Base-by-base conservation (phyloP, 2,113 vertebrate species). In the Xenopus laevis region DNA sequence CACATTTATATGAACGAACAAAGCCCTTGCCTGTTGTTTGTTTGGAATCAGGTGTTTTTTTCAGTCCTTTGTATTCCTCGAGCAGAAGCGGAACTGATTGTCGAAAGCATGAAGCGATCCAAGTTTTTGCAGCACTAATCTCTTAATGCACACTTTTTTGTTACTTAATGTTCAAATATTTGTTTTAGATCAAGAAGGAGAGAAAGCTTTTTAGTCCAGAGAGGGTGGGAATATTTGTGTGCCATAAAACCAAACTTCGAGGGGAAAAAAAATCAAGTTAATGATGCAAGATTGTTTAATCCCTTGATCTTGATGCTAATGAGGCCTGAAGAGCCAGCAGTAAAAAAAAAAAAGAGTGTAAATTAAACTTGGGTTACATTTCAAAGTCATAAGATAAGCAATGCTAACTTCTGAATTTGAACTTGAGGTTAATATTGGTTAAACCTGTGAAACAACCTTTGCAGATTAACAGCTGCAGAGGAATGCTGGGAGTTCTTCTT, bases 151-250 rank as follows among this genome's bases (percentile, higher is more conserved):
- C 53, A 50, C 50, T 45, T 70, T 27, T 40, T 60, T 69, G 30
- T 63, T 45, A 13, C n/a, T 33, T 45, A 40, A 77, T 21, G 15
- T 44, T 57, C 40, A 77, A 77, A 77, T 70, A 70, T 77, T 77
- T 77, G 50, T 63, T 70, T 70, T 46, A 57, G 33, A 21, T 45
- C 65, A 67, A 45, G 64, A 13, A 66, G 11, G 13, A 44, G 58
- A 47, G 46, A 52, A 45, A 58, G 57, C 18, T 7, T 20, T 52
- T 16, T 23, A 68, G 57, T 74, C 13, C 30, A 18, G 58, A 7
- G 57, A 33, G 9, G 45, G n/a, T 62, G 23, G 70, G 20, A 52
- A 52, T 13, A 52, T 46, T 21, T 47, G 60, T 33, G 45, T 62
- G 46, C 13, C 30, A 52, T 60, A 13, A 52, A 71, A 68, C 11